Evolutionary conservation across 2,888 invertebrate species (phyloP), one percentile per base, ranked within the genome.

Genomic region (Agrilus mali): DNA sequence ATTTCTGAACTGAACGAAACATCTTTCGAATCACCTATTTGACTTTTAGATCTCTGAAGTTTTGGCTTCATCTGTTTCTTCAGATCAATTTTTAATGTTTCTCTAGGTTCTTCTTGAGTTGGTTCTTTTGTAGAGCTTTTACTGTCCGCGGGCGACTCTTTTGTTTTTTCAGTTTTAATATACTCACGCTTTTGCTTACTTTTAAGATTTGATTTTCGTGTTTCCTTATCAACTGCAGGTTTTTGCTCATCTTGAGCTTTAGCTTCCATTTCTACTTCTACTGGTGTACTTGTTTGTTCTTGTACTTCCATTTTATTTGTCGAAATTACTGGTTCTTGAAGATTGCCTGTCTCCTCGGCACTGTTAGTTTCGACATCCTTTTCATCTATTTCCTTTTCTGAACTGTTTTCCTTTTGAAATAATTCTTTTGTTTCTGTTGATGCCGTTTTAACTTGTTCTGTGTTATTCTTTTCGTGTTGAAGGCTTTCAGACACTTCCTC

Each of bases 241-340:
- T 40, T 22, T 40, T 45, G 2, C 31, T 17, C 33, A 41, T 46
- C 31, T 45, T 48, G 17, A 44, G 38, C n/a, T 47, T 47, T 6
- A 42, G 14, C 31, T 36, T 38, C 22, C 44, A 41, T 22, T 39
- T 42, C 20, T 43, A 38, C 27, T 40, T 36, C 13, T 3, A 10
- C 10, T 27, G 5, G 36, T 15, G 2, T 12, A 16, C n/a, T 38
- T 8, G 38, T 42, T 20, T 43, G 42, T 44, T 40, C 47, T 33
- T 45, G 40, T 40, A n/a, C 32, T 43, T 36, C 31, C 31, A 22
- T 20, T n/a, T 31, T 32, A 39, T 20, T 17, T 15, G 14, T 27
- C 27, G 27, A 27, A 8, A 5, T 22, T 7, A 7, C 10, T 27
- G 8, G 27, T 10, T 10, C 10, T 3, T 10, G 10, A 3, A 27